Evolutionary conservation across 2,797 vertebrate species (phyloP).

Genomic region (Hephaestus fuliginosus): DNA sequence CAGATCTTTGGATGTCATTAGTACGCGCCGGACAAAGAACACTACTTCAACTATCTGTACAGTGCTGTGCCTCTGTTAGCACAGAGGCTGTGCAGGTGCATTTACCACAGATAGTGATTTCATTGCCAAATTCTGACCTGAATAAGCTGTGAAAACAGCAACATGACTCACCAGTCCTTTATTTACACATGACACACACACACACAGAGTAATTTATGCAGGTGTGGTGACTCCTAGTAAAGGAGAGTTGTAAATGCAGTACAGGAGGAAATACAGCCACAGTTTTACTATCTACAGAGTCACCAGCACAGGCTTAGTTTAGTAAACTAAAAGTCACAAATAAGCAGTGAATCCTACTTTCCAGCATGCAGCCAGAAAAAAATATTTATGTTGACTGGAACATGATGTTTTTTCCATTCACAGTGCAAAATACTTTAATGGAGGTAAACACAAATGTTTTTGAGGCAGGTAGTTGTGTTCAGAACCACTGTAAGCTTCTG

Average conservation of each 20-base stretch:
- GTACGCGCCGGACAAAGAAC: too few species aligned
- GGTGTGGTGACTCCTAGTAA: conserved; percentile 4
- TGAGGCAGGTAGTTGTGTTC: not conserved
- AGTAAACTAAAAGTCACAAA: not conserved
- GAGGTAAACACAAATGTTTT: not conserved
- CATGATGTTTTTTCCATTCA: not conserved
- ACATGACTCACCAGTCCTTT: conserved; percentile 24
- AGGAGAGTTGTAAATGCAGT: not conserved
- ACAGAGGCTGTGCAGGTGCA: too few species aligned
- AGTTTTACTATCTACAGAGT: not conserved
- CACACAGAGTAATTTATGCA: not conserved
- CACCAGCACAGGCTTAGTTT: not conserved
- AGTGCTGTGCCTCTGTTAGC: not conserved
- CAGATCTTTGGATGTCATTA: not conserved
- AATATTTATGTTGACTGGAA: not conserved
- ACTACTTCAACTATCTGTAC: not conserved
- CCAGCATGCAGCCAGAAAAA: not conserved
- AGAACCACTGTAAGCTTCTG: not conserved
- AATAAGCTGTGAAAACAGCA: conserved; percentile 27
- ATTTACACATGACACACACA: conserved; percentile 35
- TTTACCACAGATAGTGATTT: not conserved
- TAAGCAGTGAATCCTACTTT: not conserved
- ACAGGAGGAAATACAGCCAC: not conserved
- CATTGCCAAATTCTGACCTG: not conserved
- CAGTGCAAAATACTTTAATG: not conserved